These are phyloP conservation scores for Zosterops hypoxanthus DNA, from an alignment of 2,113 vertebrate species.

Conservation along the genomic window DNA sequence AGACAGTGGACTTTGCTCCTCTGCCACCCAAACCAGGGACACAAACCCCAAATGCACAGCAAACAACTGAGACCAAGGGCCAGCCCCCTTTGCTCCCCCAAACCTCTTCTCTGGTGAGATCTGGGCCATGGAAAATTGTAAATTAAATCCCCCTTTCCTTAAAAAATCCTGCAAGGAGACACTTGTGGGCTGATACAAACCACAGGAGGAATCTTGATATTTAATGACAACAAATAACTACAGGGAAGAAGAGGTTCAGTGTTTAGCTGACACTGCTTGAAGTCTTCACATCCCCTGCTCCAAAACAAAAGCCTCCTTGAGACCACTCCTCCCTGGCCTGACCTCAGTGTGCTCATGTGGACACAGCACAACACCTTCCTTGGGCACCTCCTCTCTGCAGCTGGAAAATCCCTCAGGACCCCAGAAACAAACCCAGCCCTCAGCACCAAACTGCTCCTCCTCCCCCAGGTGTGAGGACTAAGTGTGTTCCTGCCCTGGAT, in stretches of 20 bases:
- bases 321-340: background rate
- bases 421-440: background rate
- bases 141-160: background rate
- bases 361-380: background rate
- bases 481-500: fast-evolving
- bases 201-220: background rate
- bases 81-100: background rate
- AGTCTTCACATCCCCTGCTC: background rate
- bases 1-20: background rate
- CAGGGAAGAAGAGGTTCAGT: fast-evolving
- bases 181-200: background rate
- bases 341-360: fast-evolving
- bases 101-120: background rate
- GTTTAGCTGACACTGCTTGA: background rate
- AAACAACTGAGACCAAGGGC: background rate
- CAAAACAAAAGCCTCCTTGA: background rate
- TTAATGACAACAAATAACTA: background rate
- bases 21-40: background rate
- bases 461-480: fast-evolving
- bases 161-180: background rate
- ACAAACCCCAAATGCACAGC: background rate
- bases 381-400: background rate
- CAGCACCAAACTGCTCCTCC: background rate
- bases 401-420: background rate
- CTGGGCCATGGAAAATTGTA: fast-evolving